Evolutionary conservation across 2,888 invertebrate species (phyloP), one percentile per base, ranked within the genome.

Genomic region (Platynereis dumerilii): DNA sequence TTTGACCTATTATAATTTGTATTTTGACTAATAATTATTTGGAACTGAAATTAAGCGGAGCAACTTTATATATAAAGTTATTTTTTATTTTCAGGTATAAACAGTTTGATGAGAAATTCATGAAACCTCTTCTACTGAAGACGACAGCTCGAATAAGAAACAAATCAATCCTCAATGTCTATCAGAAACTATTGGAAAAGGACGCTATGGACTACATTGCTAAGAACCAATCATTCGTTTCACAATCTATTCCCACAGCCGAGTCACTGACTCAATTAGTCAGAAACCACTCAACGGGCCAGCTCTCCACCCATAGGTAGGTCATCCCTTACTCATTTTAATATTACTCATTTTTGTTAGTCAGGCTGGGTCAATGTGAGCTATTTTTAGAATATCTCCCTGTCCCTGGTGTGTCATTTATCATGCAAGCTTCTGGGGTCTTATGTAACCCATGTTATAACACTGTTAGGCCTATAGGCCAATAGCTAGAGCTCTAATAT

Each of bases 81-180:
- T 34, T 34, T 7, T 34, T 34, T 34, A 34, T 34, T 78, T 78
- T 28, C 78, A 91, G 91, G 83, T 96, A 96, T 85, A 95, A 96
- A 84, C 89, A 94, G 75, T 94, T 95, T 85, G 96, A 96, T 86
- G 94, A 93, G 86, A 90, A 91, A 80, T 96, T 94, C 85, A 91
- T 97, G 77, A 89, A 95, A 72, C 96, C 95, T 26, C 90, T 92
- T 79, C 86, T 96, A 75, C 87, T 94, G 72, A 88, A 94, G 75
- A 91, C 60, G 39, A 42, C 29, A 2, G 62, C 62, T 5, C 15
- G n/a, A 10, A 56, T 15, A 26, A 15, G 26, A 22, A 68, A 69
- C 1, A 48, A 53, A 26, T 67, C 71, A 24, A 72, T 72, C 29
- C 24, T 72, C 27, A 57, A 57, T 48, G 69, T 72, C 10, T 72